Evolutionary conservation across 2,888 invertebrate species (phyloP).

Genomic region (Baccha elongata): DNA sequence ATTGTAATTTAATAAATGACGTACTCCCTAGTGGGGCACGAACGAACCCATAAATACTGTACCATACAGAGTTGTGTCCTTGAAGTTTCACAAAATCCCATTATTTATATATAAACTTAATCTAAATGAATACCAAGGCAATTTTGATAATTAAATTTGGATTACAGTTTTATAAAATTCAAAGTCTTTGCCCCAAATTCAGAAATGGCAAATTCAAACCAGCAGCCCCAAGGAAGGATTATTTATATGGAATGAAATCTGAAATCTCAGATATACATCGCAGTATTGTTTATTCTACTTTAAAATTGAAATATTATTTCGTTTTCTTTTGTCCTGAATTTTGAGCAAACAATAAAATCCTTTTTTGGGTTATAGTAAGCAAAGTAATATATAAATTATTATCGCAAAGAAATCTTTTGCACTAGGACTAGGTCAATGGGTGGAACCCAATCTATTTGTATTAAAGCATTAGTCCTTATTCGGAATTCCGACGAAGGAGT

Average conservation of each 20-base stretch:
- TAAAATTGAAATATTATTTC: constrained; percentile 2
- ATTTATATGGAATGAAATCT: no score
- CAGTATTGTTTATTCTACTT: background rate
- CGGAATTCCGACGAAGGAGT: background rate
- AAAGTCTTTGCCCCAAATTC: constrained; percentile 33
- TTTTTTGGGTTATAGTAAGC: background rate
- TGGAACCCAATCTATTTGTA: background rate
- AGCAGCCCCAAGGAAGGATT: constrained; percentile 35
- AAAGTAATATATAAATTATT: constrained; percentile 13
- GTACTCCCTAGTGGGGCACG: background rate
- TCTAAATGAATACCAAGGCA: constrained; percentile 44
- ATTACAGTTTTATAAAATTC: constrained; percentile 33
- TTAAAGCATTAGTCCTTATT: background rate
- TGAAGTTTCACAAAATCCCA: constrained; percentile 1
- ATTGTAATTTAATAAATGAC: constrained; percentile 46
- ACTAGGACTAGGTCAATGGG: constrained; percentile 15
- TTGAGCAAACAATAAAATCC: background rate
- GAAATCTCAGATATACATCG: constrained; percentile 54
- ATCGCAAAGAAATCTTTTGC: constrained; percentile 1
- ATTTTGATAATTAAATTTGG: constrained; percentile 68
- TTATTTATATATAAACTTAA: constrained; percentile 5
- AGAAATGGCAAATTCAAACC: constrained; percentile 36
- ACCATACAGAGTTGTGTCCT: no score
- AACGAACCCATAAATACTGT: background rate
- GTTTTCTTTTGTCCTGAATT: background rate